Evolutionary conservation across 2,888 invertebrate genomes (phyloP).

Genomic region (Mythimna impura): DNA sequence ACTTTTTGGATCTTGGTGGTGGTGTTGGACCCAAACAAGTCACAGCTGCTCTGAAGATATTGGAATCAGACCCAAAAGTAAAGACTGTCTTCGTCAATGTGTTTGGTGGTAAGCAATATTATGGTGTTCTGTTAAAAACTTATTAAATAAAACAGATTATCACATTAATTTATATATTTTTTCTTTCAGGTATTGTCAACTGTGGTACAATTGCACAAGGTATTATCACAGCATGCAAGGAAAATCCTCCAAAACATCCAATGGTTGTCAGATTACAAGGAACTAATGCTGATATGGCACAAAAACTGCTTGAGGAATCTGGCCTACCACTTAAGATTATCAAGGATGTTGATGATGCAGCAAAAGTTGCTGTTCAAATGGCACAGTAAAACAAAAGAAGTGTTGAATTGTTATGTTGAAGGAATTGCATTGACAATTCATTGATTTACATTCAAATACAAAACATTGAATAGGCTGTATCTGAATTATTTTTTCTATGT

Average conservation of each 20-base stretch:
- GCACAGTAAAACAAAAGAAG: constrained; percentile 64
- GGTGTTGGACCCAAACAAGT: constrained; percentile 98
- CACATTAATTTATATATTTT: not conserved
- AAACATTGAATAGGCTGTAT: constrained; percentile 7
- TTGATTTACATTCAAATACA: constrained; percentile 60
- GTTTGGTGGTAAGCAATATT: constrained; percentile 93
- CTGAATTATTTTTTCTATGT: constrained; percentile 48
- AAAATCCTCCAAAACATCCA: constrained; percentile 95
- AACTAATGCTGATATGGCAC: constrained; percentile 96
- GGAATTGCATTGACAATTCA: constrained; percentile 38
- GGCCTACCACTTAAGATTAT: constrained; percentile 96
- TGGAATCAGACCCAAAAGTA: constrained; percentile 96
- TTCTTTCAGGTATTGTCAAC: constrained; percentile 96
- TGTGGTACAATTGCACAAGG: constrained; percentile 99
- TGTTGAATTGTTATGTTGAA: constrained; percentile 17
- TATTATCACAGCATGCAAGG: constrained; percentile 96
- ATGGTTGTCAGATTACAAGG: constrained; percentile 98
- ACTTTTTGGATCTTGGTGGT: constrained; percentile 99
- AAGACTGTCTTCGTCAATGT: constrained; percentile 99
- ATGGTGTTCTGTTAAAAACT: not conserved
- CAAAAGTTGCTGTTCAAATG: constrained; percentile 94
- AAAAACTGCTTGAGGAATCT: constrained; percentile 95
- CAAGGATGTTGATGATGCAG: constrained; percentile 97
- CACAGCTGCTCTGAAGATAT: constrained; percentile 96
- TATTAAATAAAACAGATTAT: not conserved